phyloP scores from a whole-genome alignment of 2,888 invertebrate genomes.

The Lasioglossum leucozonium region DNA sequence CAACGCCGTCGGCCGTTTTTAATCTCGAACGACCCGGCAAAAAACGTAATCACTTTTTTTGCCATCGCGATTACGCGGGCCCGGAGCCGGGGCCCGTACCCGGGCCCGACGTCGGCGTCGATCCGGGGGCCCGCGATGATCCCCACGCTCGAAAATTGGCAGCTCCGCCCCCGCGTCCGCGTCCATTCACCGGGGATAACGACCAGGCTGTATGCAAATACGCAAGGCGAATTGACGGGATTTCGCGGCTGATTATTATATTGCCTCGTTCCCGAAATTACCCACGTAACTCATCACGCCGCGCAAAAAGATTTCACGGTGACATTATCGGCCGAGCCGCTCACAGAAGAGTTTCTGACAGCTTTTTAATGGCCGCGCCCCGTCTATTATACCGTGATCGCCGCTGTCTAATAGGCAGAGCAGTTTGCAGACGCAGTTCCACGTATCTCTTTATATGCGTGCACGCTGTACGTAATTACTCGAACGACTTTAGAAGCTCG shows the following conservation, averaged over 20 bases:
- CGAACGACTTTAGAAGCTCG: background rate
- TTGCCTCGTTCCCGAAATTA: conserved; percentile 52
- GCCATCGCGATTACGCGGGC: conserved; percentile 59
- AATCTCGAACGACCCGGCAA: conserved; percentile 74
- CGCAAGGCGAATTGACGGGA: conserved; percentile 36
- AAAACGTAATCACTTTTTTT: conserved; percentile 76
- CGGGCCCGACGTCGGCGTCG: background rate
- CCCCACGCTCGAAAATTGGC: conserved; percentile 65
- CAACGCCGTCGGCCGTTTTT: conserved; percentile 71
- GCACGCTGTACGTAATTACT: background rate
- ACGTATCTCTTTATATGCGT: conserved; percentile 1
- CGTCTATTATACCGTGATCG: background rate
- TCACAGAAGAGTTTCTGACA: conserved; percentile 62
- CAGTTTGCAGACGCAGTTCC: conserved; percentile 17
- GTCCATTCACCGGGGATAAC: conserved; percentile 58
- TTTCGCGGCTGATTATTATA: conserved; percentile 62
- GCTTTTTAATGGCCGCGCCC: conserved; percentile 63
- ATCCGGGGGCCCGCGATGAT: conserved; percentile 41
- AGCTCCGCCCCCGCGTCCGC: conserved; percentile 68
- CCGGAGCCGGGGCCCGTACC: conserved; percentile 1
- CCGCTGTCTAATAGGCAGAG: conserved; percentile 25
- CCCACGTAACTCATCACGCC: conserved; percentile 23
- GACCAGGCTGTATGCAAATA: conserved; percentile 69
- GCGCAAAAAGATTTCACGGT: conserved; percentile 43
- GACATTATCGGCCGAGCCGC: conserved; percentile 50